Evolutionary conservation across 1,140 invertebrate species (phyloP), one percentile per base, ranked within the genome.

Genomic region (Drosophila hydei): DNA sequence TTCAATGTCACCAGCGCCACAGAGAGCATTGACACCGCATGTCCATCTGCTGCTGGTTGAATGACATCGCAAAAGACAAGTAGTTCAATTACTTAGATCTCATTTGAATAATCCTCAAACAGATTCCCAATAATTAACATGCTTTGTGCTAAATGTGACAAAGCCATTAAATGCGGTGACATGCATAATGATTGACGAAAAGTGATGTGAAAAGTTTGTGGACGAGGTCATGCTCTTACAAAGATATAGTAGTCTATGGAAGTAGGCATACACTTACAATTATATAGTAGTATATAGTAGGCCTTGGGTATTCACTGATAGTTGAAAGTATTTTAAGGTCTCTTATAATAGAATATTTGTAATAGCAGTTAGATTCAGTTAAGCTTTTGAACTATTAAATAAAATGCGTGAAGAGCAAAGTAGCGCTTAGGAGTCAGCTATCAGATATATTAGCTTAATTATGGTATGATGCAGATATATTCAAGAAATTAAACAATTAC

Each of bases 161-260:
- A 42, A 42, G 38, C 38, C 38, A 42, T 42, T 42, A 42, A 42
- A 42, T 16, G 6, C 8, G 6, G 38, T 42, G 38, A 42, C 38
- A 42, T 42, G 38, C 38, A 42, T 16, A 42, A 42, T 42, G 11
- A 42, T 16, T 16, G n/a, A n/a, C n/a, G n/a, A n/a, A n/a, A n/a
- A n/a, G n/a, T n/a, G n/a, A n/a, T 40, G 12, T 40, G 38, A 40
- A 40, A 40, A 40, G 38, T 40, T 6, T 2, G 27, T 40, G 38
- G 38, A 40, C 16, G 14, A 6, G 1, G n/a, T n/a, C 16, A 42
- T 14, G 8, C 38, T 14, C 38, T 42, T 7, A 2, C 9, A 36
- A 12, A 11, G 7, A 12, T 9, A 2, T 12, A 36, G 33, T 3
- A 0, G 8, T 11, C 21, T 23, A 23, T 23, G 21, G 21, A n/a